A percentile compares a stretch with the other conserved stretches of the same genome.
These are phyloP conservation scores for Hemiscyllium ocellatum DNA, from an alignment of 2,113 vertebrate species.

Conservation along the genomic window DNA sequence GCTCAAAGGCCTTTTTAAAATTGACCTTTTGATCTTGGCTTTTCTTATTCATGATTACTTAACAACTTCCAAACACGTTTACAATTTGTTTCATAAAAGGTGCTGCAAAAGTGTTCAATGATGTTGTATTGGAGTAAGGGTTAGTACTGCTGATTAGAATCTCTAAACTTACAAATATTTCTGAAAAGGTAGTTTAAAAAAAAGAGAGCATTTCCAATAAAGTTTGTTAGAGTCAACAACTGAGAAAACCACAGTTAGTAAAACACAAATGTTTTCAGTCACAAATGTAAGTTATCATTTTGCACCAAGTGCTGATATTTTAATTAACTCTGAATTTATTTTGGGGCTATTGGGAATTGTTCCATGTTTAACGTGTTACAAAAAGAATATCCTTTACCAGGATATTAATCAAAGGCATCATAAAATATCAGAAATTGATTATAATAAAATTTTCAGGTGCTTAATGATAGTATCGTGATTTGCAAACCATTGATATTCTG, in stretches of 20 bases:
- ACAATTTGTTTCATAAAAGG: neutral
- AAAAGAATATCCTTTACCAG: neutral
- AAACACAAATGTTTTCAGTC: neutral
- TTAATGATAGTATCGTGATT: neutral
- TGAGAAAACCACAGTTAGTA: neutral
- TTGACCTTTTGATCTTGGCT: neutral
- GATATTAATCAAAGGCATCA: neutral
- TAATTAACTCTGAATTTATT: neutral
- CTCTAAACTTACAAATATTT: neutral
- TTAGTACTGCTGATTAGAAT: neutral
- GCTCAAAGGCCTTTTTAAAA: neutral
- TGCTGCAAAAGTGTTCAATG: neutral
- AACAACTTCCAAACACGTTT: neutral
- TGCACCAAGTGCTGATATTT: neutral
- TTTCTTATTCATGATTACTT: neutral
- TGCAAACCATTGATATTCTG: neutral
- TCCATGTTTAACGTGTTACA: neutral
- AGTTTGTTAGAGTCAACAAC: neutral
- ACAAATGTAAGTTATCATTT: neutral
- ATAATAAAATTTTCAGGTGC: neutral
- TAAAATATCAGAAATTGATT: neutral
- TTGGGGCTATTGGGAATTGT: neutral
- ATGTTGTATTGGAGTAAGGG: neutral
- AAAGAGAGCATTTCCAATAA: neutral
- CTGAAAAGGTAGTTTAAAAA: neutral